Evolutionary conservation across 1,140 invertebrate species (phyloP).

Genomic region (Rhagoletis zephyria): DNA sequence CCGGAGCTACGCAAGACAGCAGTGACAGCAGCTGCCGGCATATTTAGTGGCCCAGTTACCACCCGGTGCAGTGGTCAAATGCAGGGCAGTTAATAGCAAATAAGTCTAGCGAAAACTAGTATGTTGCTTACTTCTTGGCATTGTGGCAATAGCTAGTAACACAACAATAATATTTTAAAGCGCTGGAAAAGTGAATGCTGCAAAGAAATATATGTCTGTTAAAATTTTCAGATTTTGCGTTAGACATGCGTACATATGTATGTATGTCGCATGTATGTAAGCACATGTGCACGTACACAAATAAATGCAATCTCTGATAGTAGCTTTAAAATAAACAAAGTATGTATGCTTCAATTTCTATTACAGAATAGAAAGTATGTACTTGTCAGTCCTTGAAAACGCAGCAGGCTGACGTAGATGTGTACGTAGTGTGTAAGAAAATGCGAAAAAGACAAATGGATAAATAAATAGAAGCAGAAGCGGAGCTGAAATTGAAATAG

Average conservation of each 20-base stretch:
- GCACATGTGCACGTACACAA: neutral
- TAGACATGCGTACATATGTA: neutral
- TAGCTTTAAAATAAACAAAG: neutral
- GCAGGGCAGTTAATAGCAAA: neutral
- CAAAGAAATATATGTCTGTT: slow-evolving; percentile 11
- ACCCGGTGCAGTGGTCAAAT: neutral
- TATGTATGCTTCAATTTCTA: too few relatives aligned
- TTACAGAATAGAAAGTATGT: neutral
- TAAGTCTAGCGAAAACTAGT: neutral
- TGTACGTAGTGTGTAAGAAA: neutral
- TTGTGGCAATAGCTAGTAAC: neutral
- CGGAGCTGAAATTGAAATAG: neutral
- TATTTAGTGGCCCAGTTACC: neutral
- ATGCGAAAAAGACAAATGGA: neutral
- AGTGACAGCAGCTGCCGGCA: neutral
- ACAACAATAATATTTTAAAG: neutral
- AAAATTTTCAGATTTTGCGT: slow-evolving; percentile 15
- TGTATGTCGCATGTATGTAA: neutral
- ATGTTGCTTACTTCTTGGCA: too few relatives aligned
- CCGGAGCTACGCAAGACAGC: too few relatives aligned
- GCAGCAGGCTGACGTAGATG: neutral
- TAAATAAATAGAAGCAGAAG: neutral
- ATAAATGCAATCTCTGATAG: too few relatives aligned
- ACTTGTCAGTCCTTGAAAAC: neutral
- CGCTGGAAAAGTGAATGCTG: neutral